phyloP scores from a whole-genome alignment of 2,797 vertebrate species.

The Sebastes minor region DNA sequence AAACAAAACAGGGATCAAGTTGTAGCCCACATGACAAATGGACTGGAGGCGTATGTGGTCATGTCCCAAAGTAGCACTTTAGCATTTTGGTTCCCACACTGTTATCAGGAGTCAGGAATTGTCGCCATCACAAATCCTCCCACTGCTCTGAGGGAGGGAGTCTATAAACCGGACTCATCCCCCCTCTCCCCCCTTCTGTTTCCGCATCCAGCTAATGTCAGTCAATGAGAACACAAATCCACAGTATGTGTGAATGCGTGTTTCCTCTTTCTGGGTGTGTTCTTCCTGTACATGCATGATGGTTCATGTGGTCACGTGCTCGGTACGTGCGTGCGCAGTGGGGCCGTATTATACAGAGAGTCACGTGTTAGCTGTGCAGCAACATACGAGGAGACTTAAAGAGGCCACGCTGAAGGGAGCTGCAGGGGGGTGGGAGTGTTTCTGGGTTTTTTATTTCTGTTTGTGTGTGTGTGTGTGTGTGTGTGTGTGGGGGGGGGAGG shows the following conservation, averaged over 20 bases:
- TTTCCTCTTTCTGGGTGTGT: background rate
- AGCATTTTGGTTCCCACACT: constrained; percentile 13
- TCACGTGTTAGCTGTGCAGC: constrained; percentile 20
- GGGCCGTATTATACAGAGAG: background rate
- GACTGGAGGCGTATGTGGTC: background rate
- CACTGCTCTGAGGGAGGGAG: background rate
- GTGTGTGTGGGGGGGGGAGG: background rate
- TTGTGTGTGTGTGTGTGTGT: background rate
- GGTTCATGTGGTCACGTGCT: background rate
- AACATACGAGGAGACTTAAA: constrained; percentile 32
- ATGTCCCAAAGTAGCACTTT: background rate
- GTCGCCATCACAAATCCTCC: background rate
- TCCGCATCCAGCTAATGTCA: background rate
- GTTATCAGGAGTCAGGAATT: constrained; percentile 21
- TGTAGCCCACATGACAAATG: background rate
- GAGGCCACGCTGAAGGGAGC: constrained; percentile 7
- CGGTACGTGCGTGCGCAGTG: background rate
- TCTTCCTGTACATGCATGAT: background rate
- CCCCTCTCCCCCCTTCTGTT: background rate
- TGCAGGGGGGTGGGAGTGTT: background rate
- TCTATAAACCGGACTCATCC: background rate
- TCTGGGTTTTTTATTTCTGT: background rate
- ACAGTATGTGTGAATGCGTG: background rate
- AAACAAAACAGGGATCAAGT: background rate
- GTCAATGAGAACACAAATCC: background rate